A percentile compares a stretch with the other conserved stretches of the same genome.
Conservation (phyloP, 1,140 invertebrate species). For the Leptinotarsa texana region DNA sequence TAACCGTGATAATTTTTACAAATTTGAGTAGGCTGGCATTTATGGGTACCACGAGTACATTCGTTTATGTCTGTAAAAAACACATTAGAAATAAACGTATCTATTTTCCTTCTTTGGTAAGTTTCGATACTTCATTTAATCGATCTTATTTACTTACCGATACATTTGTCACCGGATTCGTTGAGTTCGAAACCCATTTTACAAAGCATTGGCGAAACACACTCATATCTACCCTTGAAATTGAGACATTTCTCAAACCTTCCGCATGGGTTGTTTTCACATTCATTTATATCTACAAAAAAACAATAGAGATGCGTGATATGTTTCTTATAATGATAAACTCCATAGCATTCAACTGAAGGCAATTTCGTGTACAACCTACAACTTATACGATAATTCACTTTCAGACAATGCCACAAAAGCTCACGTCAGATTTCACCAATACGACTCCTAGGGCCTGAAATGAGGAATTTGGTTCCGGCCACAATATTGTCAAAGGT, state of each 20-base stretch:
- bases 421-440: no score
- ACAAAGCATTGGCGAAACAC: slow-evolving; percentile 59
- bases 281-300: slow-evolving; percentile 58
- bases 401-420: no score
- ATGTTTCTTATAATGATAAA: no score
- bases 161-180: slow-evolving; percentile 55
- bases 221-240: slow-evolving; percentile 62
- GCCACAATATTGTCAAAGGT: no score
- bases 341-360: no score
- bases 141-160: slow-evolving; percentile 50
- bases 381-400: no score
- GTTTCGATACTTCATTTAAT: no score
- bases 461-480: no score
- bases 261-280: slow-evolving; percentile 54
- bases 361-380: no score
- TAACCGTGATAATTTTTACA: slow-evolving; percentile 77
- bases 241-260: slow-evolving; percentile 61
- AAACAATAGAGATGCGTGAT: neutral
- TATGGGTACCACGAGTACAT: slow-evolving; percentile 66
- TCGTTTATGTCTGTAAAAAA: slow-evolving; percentile 67
- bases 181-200: slow-evolving; percentile 56
- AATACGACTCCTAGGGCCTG: no score
- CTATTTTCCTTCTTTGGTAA: no score
- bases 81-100: no score
- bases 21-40: slow-evolving; percentile 70